These are phyloP conservation scores for Cyanoliseus patagonus DNA, from an alignment of 2,113 vertebrate genomes.

Conservation along the genomic window DNA sequence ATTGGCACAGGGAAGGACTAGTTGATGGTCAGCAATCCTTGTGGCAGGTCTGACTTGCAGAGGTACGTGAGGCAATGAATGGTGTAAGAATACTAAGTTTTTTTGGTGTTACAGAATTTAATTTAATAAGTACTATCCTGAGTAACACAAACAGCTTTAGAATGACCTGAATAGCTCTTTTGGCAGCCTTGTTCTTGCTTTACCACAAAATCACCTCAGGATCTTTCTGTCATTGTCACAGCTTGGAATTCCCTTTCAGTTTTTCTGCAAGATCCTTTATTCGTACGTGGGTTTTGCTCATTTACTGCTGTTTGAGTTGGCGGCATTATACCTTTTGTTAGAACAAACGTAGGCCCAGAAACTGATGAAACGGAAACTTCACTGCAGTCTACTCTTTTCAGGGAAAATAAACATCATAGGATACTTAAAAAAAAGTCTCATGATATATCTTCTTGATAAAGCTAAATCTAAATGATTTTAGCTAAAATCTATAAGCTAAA, in stretches of 20 bases:
- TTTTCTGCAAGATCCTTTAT: slow-evolving; percentile 18
- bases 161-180: neutral
- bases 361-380: slow-evolving; percentile 66
- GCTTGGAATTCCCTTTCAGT: neutral
- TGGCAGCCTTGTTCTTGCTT: neutral
- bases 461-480: too few species aligned
- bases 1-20: neutral
- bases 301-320: slow-evolving; percentile 68
- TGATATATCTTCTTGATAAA: neutral
- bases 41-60: neutral
- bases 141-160: neutral
- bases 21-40: neutral
- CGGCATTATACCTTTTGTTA: slow-evolving; percentile 66
- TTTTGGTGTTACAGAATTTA: neutral
- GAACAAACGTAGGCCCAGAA: slow-evolving; percentile 61
- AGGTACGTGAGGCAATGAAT: neutral
- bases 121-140: neutral
- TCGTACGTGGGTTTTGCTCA: neutral
- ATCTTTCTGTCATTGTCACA: neutral
- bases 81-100: neutral
- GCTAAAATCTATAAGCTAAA: too few species aligned
- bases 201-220: neutral
- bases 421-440: neutral
- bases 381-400: slow-evolving; percentile 42
- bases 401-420: slow-evolving; percentile 18